Base-by-base conservation (phyloP, 1,140 invertebrate genomes). In the Belonocnema kinseyi region DNA sequence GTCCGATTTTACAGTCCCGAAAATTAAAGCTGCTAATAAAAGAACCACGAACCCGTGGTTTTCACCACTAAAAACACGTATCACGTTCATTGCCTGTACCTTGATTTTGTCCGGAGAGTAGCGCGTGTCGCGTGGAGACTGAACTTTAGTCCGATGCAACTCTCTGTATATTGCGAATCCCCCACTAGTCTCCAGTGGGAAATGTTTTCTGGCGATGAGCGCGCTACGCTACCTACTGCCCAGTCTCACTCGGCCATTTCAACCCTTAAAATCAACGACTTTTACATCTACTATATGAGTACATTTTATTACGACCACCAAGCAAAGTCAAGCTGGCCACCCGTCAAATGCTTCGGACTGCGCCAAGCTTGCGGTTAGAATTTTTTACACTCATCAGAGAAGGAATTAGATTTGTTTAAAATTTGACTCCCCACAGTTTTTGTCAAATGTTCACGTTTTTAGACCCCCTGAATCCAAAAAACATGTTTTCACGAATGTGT, bases 91-190 rank as follows among this genome's bases (percentile, higher is more conserved):
- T 74, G 79, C 61, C n/a, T n/a, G 3, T n/a, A 16, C 14, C 26
- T 40, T 7, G 16, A 40, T 10, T 66, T 26, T 33, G 40, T n/a
- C 71, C 66, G 79, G 80, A 84, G 77, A 76, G 84, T 84, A 80
- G 83, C 90, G 90, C 88, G 86, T 88, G 89, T 87, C 90, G 90
- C 90, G 87, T 88, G 79, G 81, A 86, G 86, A 91, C 90, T 91
- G 88, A 88, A 87, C 78, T 88, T 79, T 81, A 79, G 82, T 82
- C 86, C 83, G 79, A 77, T 82, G 85, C 80, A 83, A 82, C 81
- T 81, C 80, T 75, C 77, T 85, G 83, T 90, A 88, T 88, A 90
- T 88, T 82, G 79, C 82, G 71, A 75, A 66, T 40, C 61, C 61
- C 61, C 33, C 26, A 40, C 6, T 40, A 40, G 77, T 54, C 72